Evolutionary conservation across 1,140 invertebrate species (phyloP), one percentile per base, ranked within the genome.

Genomic region (Acromyrmex echinatior): DNA sequence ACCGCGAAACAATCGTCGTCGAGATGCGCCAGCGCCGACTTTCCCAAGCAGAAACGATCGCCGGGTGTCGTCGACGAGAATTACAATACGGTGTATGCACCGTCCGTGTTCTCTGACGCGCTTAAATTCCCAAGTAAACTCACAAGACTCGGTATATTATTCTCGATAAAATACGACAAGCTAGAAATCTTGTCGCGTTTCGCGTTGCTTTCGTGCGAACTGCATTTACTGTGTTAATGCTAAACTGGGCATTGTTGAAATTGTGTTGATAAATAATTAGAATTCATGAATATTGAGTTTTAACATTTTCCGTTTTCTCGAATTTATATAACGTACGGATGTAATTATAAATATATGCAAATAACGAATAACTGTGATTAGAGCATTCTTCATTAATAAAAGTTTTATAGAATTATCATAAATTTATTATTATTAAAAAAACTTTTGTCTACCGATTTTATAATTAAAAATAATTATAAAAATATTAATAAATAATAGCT

Each of bases 121-220:
- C 31, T 77, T 77, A 77, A 39, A 77, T 45, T 77, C 31, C n/a
- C n/a, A 31, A 77, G 53, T 31, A 16, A 60, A 77, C 31, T 21
- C 14, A 45, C 74, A 35, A 76, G n/a, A 0, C 56, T 62, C 53
- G 31, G 21, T 62, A 16, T 53, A 35, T 77, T 77, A 77, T 77
- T 77, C 74, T 77, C 35, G 21, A 45, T 58, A 2, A 77, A 39
- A 60, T 21, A 56, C 73, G 35, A 62, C n/a, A 56, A 58, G 31
- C 35, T 45, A 16, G 21, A 77, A 77, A 45, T 77, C 74, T 77
- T 77, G 53, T 58, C 31, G 53, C 31, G n/a, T 77, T 39, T 18
- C 25, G 66, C 31, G 53, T 45, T 39, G 39, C 31, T 45, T 12
- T 45, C 9, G 31, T 18, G 31, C 56, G n/a, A 77, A 77, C 31